Evolutionary conservation across 2,797 vertebrate species (phyloP).

Genomic region (Fringilla coelebs): DNA sequence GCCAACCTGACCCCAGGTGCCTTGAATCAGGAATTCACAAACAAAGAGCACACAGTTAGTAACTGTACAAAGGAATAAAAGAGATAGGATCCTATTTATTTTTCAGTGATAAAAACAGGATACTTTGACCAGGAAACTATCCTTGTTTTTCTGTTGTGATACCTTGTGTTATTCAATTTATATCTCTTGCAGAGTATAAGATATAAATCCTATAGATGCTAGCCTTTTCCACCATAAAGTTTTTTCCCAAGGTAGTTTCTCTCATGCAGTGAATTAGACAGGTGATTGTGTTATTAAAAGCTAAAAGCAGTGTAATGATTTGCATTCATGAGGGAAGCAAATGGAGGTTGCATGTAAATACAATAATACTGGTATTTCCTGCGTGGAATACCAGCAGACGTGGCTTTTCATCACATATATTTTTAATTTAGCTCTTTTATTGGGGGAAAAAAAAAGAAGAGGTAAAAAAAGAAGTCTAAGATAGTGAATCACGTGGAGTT

Average conservation of each 20-base stretch:
- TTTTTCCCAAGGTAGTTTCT: neutral
- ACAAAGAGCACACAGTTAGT: conserved; percentile 22
- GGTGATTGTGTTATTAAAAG: conserved; percentile 8
- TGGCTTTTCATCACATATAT: neutral
- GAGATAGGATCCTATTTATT: neutral
- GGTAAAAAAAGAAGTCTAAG: neutral
- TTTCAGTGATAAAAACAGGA: neutral
- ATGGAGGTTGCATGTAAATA: conserved; percentile 1
- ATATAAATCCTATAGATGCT: neutral
- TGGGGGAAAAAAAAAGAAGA: accelerated
- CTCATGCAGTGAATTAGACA: neutral
- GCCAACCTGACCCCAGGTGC: conserved; percentile 35
- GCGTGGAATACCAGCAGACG: neutral
- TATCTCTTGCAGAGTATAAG: neutral
- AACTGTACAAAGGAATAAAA: conserved; percentile 7
- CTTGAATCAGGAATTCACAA: conserved; percentile 38
- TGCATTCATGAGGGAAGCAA: neutral
- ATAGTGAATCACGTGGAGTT: accelerated
- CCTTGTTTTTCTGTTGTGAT: neutral
- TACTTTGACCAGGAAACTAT: neutral
- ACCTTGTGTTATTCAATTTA: neutral
- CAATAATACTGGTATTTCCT: conserved; percentile 30
- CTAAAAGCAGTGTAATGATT: conserved; percentile 1
- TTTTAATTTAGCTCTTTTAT: neutral
- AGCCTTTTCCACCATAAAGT: neutral